Evolutionary conservation across 2,888 invertebrate species (phyloP), one percentile per base, ranked within the genome.

Genomic region (Sminthurinus aureus): DNA sequence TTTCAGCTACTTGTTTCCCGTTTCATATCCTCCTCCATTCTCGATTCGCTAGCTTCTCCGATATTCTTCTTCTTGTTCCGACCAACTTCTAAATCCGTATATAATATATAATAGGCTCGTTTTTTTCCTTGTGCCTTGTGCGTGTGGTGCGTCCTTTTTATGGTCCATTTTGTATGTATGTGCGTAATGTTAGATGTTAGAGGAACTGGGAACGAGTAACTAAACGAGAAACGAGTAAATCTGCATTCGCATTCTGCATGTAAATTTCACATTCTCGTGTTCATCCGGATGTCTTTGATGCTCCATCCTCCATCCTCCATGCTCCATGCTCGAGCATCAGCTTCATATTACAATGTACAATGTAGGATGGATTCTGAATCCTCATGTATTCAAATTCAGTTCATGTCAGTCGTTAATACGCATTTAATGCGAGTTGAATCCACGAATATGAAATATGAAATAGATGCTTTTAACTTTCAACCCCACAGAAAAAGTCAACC

Each of bases 91-190:
- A 71, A 24, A 20, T 69, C 69, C 69, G n/a, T 69, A 20, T 69
- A 69, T 69, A 20, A 69, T 69, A 69, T 69, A n/a, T n/a, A n/a
- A n/a, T n/a, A n/a, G n/a, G 69, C 73, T 73, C 26, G 22, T 9
- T 3, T 73, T 11, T 58, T 58, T 58, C 58, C 2, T 9, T 58
- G 58, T 18, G 38, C 38, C 6, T 38, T 38, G 38, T 38, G 38
- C 38, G 38, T 38, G 38, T 38, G 38, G 38, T 38, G 58, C 9
- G 58, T 58, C 0, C 9, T 58, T 58, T 58, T 58, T 58, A 58
- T 58, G 9, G 6, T 58, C 52, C 52, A 58, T 58, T 9, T 11
- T 38, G 3, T 15, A 58, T 13, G 13, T 9, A n/a, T n/a, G n/a
- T n/a, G n/a, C n/a, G n/a, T n/a, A n/a, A n/a, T n/a, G n/a, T n/a